A percentile compares a stretch with the other conserved stretches of the same genome.
phyloP scores from a whole-genome alignment of 2,113 vertebrate species.

The Vimba vimba region DNA sequence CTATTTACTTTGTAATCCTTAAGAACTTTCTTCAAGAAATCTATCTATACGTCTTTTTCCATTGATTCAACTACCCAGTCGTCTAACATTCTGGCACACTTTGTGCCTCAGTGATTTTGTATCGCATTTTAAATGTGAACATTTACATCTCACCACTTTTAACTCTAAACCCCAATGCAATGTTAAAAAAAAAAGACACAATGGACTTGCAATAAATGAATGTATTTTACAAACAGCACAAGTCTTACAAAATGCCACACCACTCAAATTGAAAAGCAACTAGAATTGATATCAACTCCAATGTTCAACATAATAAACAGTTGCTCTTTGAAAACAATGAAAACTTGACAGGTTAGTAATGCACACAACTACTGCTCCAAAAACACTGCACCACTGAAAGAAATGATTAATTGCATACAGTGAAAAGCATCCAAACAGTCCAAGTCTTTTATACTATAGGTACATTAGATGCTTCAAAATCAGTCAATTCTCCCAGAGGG shows the following conservation, averaged over 20 bases:
- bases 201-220: neutral
- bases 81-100: neutral
- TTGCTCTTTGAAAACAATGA: conserved; percentile 17
- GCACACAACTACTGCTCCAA: conserved; percentile 5
- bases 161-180: neutral
- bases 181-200: conserved; percentile 8
- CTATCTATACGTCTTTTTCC: neutral
- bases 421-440: neutral
- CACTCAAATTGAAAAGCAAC: conserved; percentile 14
- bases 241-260: conserved; percentile 17
- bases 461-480: neutral
- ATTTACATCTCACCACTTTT: neutral
- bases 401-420: neutral
- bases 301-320: neutral
- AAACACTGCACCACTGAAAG: neutral
- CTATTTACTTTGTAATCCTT: neutral
- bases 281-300: neutral
- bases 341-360: neutral
- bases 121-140: neutral
- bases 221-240: conserved; percentile 42
- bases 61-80: neutral
- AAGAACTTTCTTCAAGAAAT: neutral
- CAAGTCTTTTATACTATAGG: neutral
- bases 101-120: conserved; percentile 3
- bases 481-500: neutral